phyloP scores from a whole-genome alignment of 2,888 invertebrate genomes.

The Lypha dubia region DNA sequence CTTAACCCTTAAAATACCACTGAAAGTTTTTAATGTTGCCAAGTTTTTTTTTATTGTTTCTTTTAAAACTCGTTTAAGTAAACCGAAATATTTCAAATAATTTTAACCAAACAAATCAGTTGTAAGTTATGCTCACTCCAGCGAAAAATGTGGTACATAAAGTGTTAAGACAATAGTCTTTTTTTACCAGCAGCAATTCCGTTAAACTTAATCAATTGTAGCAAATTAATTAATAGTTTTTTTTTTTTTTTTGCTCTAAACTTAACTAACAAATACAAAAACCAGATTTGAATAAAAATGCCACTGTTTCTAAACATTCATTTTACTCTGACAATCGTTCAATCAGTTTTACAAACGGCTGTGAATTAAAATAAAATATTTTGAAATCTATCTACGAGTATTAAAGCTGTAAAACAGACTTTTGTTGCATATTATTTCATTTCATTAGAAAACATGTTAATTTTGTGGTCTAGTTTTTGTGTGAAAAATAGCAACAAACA shows the following conservation, averaged over 20 bases:
- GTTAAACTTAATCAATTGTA: background rate
- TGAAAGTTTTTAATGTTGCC: too few species aligned
- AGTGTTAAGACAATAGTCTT: background rate
- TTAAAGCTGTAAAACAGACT: background rate
- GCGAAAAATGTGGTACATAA: background rate
- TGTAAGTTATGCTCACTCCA: too few species aligned
- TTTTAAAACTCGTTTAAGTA: too few species aligned
- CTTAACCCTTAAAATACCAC: too few species aligned
- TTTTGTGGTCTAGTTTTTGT: slow-evolving; percentile 62
- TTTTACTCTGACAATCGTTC: background rate
- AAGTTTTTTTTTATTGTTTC: too few species aligned
- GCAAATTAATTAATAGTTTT: slow-evolving; percentile 1
- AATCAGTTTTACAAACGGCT: slow-evolving; percentile 16
- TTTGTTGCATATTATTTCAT: slow-evolving; percentile 41
- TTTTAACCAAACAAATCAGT: too few species aligned
- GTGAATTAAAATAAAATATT: slow-evolving; percentile 30
- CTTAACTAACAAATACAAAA: background rate
- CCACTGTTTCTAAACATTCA: slow-evolving; percentile 35
- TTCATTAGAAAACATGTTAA: slow-evolving; percentile 37
- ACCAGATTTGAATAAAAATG: slow-evolving; percentile 18
- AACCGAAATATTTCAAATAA: too few species aligned
- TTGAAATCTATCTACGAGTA: slow-evolving; percentile 45
- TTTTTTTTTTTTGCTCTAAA: background rate
- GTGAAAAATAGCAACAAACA: slow-evolving; percentile 10
- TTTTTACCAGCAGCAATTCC: background rate